Evolutionary conservation across 1,140 invertebrate species (phyloP).

Genomic region (Thaumetopoea pityocampa): DNA sequence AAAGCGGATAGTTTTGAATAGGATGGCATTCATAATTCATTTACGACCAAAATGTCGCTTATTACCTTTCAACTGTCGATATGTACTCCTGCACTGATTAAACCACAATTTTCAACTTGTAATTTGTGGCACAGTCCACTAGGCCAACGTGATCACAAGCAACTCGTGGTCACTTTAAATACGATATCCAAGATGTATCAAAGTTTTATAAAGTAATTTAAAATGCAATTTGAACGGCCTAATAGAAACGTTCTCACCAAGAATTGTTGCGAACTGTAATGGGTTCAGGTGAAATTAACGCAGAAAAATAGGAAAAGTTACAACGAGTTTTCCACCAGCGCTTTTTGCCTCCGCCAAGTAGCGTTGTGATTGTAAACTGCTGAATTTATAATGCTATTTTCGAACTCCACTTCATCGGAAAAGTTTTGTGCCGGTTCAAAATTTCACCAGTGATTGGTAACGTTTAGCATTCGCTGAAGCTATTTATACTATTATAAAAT

Average conservation of each 20-base stretch:
- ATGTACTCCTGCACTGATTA: no score
- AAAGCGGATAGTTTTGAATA: no score
- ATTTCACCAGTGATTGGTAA: slow-evolving; percentile 59
- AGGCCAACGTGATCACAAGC: no score
- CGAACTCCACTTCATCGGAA: slow-evolving; percentile 69
- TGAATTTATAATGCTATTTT: slow-evolving; percentile 75
- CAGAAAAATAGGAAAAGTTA: slow-evolving; percentile 76
- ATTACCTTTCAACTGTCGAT: no score
- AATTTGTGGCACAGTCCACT: no score
- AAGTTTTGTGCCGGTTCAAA: slow-evolving; percentile 66
- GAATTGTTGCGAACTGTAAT: slow-evolving; percentile 74
- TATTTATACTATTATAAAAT: no score
- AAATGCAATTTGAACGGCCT: slow-evolving; percentile 69
- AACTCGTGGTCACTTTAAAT: no score
- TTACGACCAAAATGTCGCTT: no score
- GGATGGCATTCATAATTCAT: no score
- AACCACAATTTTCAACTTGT: no score
- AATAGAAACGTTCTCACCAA: slow-evolving; percentile 73
- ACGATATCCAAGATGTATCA: slow-evolving; percentile 12
- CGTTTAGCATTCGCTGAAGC: slow-evolving; percentile 42
- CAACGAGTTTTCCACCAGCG: slow-evolving; percentile 68
- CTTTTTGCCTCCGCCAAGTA: slow-evolving; percentile 64
- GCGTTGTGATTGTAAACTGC: slow-evolving; percentile 73
- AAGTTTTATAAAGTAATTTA: slow-evolving; percentile 53
- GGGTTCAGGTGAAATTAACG: slow-evolving; percentile 75